Evolutionary conservation across 1,140 invertebrate species (phyloP).

Genomic region (Eriocheir sinensis): DNA sequence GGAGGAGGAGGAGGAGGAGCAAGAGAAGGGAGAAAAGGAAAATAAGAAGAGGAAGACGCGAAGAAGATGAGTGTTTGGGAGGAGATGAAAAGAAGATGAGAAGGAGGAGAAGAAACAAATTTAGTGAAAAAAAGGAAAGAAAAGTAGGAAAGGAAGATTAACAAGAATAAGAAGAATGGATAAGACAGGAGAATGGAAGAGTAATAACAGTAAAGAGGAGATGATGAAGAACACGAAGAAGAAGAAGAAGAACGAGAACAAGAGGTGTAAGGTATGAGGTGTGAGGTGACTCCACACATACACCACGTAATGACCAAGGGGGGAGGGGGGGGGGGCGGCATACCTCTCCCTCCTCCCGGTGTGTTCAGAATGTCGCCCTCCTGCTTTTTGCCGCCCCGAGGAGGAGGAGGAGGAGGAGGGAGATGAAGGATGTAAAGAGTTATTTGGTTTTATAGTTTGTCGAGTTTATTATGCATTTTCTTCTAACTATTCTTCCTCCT

Average conservation of each 20-base stretch:
- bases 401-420: background rate
- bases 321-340: too few relatives aligned
- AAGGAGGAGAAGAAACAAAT: background rate
- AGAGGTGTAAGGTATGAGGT: background rate
- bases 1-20: too few relatives aligned
- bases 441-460: background rate
- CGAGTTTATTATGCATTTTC: background rate
- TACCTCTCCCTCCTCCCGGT: background rate
- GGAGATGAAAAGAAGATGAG: background rate
- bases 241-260: background rate
- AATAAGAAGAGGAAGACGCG: too few relatives aligned
- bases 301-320: background rate
- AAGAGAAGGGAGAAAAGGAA: too few relatives aligned
- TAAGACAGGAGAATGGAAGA: background rate
- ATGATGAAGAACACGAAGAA: background rate
- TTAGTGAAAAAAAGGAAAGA: background rate
- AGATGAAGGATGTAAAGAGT: background rate
- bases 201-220: background rate
- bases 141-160: background rate
- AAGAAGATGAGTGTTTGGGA: background rate
- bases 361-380: background rate
- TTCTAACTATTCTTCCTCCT: background rate
- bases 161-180: background rate
- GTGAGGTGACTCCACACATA: background rate
- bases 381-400: conserved; percentile 9